phyloP scores from a whole-genome alignment of 2,797 vertebrate genomes.

The Rachycentron canadum region DNA sequence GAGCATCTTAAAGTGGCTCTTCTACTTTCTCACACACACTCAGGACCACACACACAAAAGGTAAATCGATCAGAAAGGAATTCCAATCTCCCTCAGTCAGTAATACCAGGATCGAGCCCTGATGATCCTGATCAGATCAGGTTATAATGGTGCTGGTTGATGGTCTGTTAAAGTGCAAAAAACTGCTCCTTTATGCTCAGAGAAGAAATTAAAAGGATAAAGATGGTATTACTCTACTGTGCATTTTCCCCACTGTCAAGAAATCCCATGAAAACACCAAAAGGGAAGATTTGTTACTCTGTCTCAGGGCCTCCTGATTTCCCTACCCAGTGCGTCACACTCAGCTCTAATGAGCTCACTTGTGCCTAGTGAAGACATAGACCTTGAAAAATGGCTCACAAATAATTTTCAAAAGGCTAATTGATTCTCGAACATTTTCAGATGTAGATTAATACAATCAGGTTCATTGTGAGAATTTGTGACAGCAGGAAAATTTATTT shows the following conservation, averaged over 20 bases:
- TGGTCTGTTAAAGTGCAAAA: constrained; percentile 32
- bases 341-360: background rate
- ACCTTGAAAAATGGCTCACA: background rate
- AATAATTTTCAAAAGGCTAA: too few relatives aligned
- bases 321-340: too few relatives aligned
- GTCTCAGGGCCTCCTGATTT: background rate
- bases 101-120: constrained; percentile 45
- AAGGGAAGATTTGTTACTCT: background rate
- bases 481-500: background rate
- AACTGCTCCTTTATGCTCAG: constrained; percentile 3
- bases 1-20: constrained; percentile 5
- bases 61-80: constrained; percentile 77
- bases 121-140: constrained; percentile 58
- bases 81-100: constrained; percentile 73
- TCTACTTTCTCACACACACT: constrained; percentile 27
- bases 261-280: constrained; percentile 21
- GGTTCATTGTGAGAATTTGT: background rate
- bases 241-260: background rate
- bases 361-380: background rate
- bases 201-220: constrained; percentile 17
- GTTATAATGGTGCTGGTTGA: constrained; percentile 31
- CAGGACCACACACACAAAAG: constrained; percentile 30
- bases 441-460: background rate
- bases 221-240: background rate
- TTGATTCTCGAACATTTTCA: background rate